phyloP scores from a whole-genome alignment of 1,140 invertebrate species.

The Adoxophyes honmai region DNA sequence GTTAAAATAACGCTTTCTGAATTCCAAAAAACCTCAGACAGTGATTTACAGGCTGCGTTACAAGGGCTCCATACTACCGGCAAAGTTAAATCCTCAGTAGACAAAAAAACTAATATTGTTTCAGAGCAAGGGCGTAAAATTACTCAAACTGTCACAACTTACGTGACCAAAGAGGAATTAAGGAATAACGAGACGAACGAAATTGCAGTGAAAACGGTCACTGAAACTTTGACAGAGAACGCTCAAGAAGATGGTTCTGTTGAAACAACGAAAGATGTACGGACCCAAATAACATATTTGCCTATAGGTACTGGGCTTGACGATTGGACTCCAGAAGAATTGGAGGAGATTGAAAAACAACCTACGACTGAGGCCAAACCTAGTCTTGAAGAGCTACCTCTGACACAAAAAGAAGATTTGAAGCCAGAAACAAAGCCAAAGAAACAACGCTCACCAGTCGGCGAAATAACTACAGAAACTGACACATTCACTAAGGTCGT shows the following conservation, averaged over 20 bases:
- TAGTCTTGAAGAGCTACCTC: conserved; percentile 34
- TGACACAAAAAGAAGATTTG: conserved; percentile 34
- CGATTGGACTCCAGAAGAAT: conserved; percentile 67
- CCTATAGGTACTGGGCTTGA: conserved; percentile 65
- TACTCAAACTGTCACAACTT: conserved; percentile 61
- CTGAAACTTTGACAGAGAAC: conserved; percentile 71
- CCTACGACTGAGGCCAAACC: conserved; percentile 39
- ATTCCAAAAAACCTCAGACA: conserved; percentile 70
- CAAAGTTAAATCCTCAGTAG: conserved; percentile 63
- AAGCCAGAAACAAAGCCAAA: conserved; percentile 44
- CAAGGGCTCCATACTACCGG: conserved; percentile 59
- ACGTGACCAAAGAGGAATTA: conserved; percentile 71
- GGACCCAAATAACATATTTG: conserved; percentile 75
- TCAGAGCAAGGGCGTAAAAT: conserved; percentile 53
- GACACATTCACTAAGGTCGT: conserved; percentile 71
- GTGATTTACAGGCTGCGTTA: conserved; percentile 65
- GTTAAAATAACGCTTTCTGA: conserved; percentile 76
- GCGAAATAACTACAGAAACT: conserved; percentile 73
- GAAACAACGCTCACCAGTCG: conserved; percentile 63
- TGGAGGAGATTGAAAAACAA: conserved; percentile 59
- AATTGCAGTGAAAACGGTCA: conserved; percentile 71
- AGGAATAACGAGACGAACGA: conserved; percentile 58
- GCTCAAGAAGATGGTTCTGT: conserved; percentile 59
- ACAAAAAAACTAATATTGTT: conserved; percentile 62
- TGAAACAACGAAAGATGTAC: conserved; percentile 71